phyloP scores from a whole-genome alignment of 2,113 vertebrate species.

The Sterna hirundo region DNA sequence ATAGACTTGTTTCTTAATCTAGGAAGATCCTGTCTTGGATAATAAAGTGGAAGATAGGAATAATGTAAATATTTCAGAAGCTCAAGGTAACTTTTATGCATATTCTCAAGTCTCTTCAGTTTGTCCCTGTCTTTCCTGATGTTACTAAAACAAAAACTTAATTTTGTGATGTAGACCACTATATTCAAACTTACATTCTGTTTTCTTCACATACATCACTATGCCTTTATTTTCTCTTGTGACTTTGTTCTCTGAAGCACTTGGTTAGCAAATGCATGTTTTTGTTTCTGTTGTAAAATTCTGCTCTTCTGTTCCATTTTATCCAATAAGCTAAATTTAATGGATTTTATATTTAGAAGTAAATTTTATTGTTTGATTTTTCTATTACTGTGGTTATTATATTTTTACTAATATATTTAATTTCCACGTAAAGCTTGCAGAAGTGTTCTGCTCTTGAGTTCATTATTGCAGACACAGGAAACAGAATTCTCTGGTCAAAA shows the following conservation, averaged over 20 bases:
- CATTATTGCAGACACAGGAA: neutral
- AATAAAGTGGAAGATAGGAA: slow-evolving; percentile 19
- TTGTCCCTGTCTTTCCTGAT: neutral
- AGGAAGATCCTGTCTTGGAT: slow-evolving; percentile 62
- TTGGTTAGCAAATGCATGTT: neutral
- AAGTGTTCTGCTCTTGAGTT: neutral
- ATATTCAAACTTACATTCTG: rapidly evolving
- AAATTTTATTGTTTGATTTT: neutral
- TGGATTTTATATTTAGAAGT: neutral
- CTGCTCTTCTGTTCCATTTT: neutral
- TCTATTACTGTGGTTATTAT: neutral
- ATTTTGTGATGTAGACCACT: neutral
- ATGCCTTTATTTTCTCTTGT: neutral
- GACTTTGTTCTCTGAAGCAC: neutral
- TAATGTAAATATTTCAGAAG: neutral
- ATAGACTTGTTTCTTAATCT: neutral
- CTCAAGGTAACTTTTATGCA: slow-evolving; percentile 57
- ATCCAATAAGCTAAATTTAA: neutral
- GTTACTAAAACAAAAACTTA: neutral
- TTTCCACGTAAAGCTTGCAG: neutral
- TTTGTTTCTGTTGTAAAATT: neutral
- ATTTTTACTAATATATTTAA: neutral
- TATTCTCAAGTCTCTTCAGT: neutral
- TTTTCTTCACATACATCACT: neutral
- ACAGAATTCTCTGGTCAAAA: neutral